phyloP scores from a whole-genome alignment of 2,888 invertebrate genomes.

The Lottia scabra region DNA sequence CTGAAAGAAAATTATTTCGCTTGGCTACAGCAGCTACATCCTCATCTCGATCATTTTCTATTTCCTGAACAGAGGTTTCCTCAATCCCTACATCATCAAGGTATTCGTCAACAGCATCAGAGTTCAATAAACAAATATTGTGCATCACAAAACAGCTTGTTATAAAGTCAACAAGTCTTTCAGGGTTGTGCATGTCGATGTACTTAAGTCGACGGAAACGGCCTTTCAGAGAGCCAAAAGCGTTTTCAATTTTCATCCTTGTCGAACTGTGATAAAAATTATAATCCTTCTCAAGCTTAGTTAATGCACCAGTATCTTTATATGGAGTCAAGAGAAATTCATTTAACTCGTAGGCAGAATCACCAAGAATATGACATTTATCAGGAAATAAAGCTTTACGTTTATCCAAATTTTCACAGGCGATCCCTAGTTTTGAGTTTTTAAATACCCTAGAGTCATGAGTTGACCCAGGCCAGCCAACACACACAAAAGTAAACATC shows the following conservation, averaged over 20 bases:
- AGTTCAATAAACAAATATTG: constrained; percentile 5
- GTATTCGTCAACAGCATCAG: constrained; percentile 5
- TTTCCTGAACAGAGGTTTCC: background rate
- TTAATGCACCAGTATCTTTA: constrained; percentile 3
- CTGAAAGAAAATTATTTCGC: no score
- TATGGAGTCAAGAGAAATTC: background rate
- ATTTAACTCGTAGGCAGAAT: background rate
- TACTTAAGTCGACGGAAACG: constrained; percentile 9
- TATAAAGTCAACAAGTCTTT: constrained; percentile 5
- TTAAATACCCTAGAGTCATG: constrained; percentile 9
- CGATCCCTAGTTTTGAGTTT: constrained; percentile 7
- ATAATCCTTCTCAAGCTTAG: constrained; percentile 1
- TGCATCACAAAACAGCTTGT: constrained; percentile 6
- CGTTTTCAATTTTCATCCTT: constrained; percentile 2
- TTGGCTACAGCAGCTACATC: background rate
- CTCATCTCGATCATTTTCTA: background rate
- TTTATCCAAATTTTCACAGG: background rate
- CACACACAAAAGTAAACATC: constrained; percentile 6
- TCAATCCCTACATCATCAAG: constrained; percentile 1
- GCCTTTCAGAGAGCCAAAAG: constrained; percentile 9
- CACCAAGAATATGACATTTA: background rate
- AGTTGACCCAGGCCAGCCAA: background rate
- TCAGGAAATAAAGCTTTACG: background rate
- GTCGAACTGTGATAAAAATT: constrained; percentile 1
- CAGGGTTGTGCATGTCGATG: constrained; percentile 1